These are phyloP conservation scores for Oryctes rhinoceros DNA, from an alignment of 1,140 invertebrate species.

Conservation along the genomic window DNA sequence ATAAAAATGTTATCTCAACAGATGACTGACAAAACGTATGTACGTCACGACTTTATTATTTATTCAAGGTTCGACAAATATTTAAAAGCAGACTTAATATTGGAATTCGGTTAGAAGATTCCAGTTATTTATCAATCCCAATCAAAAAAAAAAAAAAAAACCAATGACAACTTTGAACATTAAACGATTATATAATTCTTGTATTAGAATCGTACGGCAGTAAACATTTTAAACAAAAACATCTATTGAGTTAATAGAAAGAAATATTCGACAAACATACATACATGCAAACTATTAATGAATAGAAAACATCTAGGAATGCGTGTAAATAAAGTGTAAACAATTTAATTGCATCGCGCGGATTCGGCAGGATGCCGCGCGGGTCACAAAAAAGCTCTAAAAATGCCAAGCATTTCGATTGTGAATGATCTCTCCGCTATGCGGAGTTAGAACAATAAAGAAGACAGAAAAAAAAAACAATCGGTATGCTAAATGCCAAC, in stretches of 20 bases:
- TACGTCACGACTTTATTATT: too few species aligned
- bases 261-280: neutral
- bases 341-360: neutral
- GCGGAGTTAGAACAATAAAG: slow-evolving; percentile 4
- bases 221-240: too few species aligned
- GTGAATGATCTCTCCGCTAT: neutral
- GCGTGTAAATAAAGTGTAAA: neutral
- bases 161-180: too few species aligned
- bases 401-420: neutral
- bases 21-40: too few species aligned
- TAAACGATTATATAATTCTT: too few species aligned
- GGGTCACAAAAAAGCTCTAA: neutral
- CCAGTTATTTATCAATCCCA: too few species aligned
- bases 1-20: too few species aligned
- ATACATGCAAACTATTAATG: neutral
- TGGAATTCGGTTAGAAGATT: too few species aligned
- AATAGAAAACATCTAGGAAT: neutral
- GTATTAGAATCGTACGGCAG: too few species aligned
- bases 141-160: too few species aligned
- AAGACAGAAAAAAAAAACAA: neutral
- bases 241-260: neutral
- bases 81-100: too few species aligned
- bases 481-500: slow-evolving; percentile 13
- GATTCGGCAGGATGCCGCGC: neutral
- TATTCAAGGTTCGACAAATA: too few species aligned